Conservation (phyloP, 2,797 vertebrate species). For the Bryconaethiops microstoma region DNA sequence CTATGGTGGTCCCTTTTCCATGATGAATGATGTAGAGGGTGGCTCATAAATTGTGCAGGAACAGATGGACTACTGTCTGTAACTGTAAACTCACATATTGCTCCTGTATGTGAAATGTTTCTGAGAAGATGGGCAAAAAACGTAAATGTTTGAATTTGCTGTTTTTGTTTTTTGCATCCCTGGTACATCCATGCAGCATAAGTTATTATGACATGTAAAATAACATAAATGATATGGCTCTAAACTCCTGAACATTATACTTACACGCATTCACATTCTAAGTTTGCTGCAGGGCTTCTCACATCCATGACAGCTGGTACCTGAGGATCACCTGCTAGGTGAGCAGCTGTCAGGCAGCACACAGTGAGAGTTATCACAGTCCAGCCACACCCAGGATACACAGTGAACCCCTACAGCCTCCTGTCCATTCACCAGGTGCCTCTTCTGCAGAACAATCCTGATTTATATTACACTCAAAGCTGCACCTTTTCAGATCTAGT, state of each 20-base stretch:
- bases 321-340: conserved; percentile 50
- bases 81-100: no score
- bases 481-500: conserved; percentile 3
- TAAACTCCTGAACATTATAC: neutral
- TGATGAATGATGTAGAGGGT: no score
- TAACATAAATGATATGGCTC: neutral
- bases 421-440: conserved; percentile 51
- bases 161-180: no score
- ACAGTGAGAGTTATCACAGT: conserved; percentile 18
- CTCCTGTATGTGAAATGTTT: no score
- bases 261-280: neutral
- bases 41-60: no score
- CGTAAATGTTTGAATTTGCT: no score
- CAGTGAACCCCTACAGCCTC: neutral
- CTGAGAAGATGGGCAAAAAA: no score
- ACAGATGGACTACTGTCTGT: no score
- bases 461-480: conserved; percentile 8
- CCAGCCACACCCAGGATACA: conserved; percentile 45
- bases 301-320: conserved; percentile 41
- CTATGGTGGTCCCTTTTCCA: no score
- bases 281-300: neutral
- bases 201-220: no score
- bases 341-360: conserved; percentile 48
- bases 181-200: no score
- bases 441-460: conserved; percentile 4